A percentile compares a stretch with the other conserved stretches of the same genome.
These are phyloP conservation scores for Avahi laniger DNA, from an alignment of 2,797 vertebrate genomes.

Conservation along the genomic window DNA sequence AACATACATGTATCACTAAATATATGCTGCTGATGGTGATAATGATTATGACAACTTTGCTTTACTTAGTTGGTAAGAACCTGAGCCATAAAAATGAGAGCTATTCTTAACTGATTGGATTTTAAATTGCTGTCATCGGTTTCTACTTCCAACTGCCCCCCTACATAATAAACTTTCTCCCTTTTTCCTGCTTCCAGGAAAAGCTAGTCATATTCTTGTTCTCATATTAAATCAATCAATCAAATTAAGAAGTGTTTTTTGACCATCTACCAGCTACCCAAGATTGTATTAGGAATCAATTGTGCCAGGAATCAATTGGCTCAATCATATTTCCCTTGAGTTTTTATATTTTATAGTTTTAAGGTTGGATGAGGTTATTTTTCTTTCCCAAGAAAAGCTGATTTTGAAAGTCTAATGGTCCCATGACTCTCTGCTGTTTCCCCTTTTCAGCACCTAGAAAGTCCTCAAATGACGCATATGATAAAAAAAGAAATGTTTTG, in stretches of 20 bases:
- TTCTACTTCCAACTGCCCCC: not conserved
- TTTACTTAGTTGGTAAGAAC: not conserved
- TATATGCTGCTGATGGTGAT: not conserved
- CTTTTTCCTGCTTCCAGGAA: conserved; percentile 32
- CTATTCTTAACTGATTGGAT: not conserved
- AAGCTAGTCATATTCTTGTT: not conserved
- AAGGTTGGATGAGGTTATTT: conserved; percentile 36
- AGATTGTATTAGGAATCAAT: too few relatives aligned
- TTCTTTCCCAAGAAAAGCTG: not conserved
- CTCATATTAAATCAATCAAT: conserved; percentile 23
- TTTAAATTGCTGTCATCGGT: not conserved
- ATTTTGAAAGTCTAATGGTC: not conserved
- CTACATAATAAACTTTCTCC: not conserved
- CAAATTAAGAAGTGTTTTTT: conserved; percentile 27
- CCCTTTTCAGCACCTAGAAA: not conserved
- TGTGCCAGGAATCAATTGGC: conserved; percentile 20
- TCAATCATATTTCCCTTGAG: not conserved
- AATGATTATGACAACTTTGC: not conserved
- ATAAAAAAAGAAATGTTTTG: not conserved
- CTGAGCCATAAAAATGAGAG: not conserved
- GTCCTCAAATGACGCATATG: not conserved
- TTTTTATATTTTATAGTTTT: conserved; percentile 5
- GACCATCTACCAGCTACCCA: not conserved
- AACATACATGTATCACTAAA: not conserved
- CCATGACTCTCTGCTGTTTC: not conserved